phyloP scores from a whole-genome alignment of 1,140 invertebrate genomes.

The Antheraea mylitta region DNA sequence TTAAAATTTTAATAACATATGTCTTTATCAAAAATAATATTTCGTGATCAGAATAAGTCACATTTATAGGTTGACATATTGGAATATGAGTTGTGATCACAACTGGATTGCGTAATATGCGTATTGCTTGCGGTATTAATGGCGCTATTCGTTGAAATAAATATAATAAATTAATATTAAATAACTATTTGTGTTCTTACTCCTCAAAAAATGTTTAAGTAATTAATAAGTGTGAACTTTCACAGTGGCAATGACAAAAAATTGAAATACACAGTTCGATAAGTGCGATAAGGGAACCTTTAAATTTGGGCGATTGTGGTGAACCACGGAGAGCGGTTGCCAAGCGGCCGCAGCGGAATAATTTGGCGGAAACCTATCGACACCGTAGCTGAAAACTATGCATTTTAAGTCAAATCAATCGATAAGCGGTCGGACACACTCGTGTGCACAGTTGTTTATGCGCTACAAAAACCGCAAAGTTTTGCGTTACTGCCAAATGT shows the following conservation, averaged over 20 bases:
- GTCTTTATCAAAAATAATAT: no score
- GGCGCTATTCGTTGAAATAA: no score
- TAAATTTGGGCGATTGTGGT: conserved; percentile 44
- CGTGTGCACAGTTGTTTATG: conserved; percentile 69
- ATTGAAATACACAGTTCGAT: conserved; percentile 32
- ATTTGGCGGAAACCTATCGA: conserved; percentile 65
- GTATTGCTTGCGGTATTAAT: no score
- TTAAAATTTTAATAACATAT: no score
- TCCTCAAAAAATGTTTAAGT: no score
- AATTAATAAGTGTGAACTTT: no score
- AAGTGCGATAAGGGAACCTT: conserved; percentile 25
- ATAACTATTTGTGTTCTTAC: no score
- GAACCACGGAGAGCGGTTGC: conserved; percentile 45
- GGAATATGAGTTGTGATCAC: no score
- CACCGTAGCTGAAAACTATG: conserved; percentile 62
- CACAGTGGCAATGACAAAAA: neutral
- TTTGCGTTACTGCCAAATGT: conserved; percentile 68
- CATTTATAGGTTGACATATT: no score
- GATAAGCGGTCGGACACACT: conserved; percentile 58
- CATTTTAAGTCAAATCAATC: conserved; percentile 71
- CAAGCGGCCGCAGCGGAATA: conserved; percentile 60
- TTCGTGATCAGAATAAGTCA: no score
- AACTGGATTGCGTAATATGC: no score
- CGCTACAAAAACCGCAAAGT: conserved; percentile 67
- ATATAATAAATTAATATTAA: no score